Evolutionary conservation across 2,113 vertebrate species (phyloP).

Genomic region (Campylorhamphus procurvoides): DNA sequence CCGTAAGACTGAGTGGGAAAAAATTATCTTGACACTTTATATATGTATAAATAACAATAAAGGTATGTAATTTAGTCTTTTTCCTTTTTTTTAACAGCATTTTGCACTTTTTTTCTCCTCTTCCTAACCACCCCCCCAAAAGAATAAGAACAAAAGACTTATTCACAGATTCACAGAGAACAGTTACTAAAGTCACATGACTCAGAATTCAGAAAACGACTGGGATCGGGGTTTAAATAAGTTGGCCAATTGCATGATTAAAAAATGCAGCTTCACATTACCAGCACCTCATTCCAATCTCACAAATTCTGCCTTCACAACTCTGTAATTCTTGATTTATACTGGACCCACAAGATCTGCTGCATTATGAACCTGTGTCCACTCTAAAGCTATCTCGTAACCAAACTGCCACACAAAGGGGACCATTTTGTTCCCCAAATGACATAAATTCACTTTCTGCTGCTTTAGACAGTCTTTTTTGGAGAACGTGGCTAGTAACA

Average conservation of each 20-base stretch:
- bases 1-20: neutral
- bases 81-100: neutral
- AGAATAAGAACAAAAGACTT: neutral
- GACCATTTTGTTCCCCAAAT: neutral
- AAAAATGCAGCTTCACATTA: neutral
- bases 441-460: neutral
- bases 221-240: neutral
- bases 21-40: neutral
- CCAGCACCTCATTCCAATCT: neutral
- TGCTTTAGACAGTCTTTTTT: neutral
- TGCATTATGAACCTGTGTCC: neutral
- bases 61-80: neutral
- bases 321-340: neutral
- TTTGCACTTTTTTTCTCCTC: neutral
- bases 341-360: neutral
- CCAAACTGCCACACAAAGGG: neutral
- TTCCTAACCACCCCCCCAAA: accelerated
- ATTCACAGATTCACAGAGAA: neutral
- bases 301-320: neutral
- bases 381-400: neutral
- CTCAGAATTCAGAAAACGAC: neutral
- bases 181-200: neutral
- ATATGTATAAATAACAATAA: neutral
- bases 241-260: neutral
- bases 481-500: neutral